Conservation (phyloP, 2,113 vertebrate genomes). For the Turnix velox region DNA sequence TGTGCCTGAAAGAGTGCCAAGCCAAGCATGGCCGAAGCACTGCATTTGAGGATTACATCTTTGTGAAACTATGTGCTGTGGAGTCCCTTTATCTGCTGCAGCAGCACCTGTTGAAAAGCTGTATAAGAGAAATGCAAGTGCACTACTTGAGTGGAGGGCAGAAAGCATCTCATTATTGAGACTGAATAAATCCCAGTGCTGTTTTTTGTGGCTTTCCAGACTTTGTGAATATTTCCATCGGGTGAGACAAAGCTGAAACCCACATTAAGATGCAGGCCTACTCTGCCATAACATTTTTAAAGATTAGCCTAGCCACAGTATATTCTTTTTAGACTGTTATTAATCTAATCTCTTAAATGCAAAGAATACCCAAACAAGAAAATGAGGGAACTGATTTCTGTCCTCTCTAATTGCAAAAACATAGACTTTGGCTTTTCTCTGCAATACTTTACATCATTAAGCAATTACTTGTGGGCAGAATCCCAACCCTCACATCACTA, state of each 20-base stretch:
- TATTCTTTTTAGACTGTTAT: conserved; percentile 62
- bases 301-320: conserved; percentile 66
- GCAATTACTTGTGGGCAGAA: conserved; percentile 67
- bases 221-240: not conserved
- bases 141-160: not conserved
- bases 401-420: conserved; percentile 65
- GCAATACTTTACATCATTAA: conserved; percentile 47
- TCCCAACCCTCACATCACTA: conserved; percentile 28
- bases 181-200: not conserved
- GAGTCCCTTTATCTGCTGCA: not conserved
- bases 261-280: conserved; percentile 52
- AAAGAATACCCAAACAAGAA: conserved; percentile 67
- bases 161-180: not conserved
- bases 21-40: rapidly evolving
- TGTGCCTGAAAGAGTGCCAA: not conserved
- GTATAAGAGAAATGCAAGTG: not conserved
- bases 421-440: conserved; percentile 55
- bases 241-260: conserved; percentile 46
- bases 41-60: not conserved
- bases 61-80: not conserved
- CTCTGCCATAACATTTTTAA: conserved; percentile 64
- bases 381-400: conserved; percentile 59
- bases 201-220: conserved; percentile 35
- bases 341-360: conserved; percentile 73
- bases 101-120: not conserved